Base-by-base conservation (phyloP, 92 coral and sea anemone genomes). In the Pocillopora grandis region DNA sequence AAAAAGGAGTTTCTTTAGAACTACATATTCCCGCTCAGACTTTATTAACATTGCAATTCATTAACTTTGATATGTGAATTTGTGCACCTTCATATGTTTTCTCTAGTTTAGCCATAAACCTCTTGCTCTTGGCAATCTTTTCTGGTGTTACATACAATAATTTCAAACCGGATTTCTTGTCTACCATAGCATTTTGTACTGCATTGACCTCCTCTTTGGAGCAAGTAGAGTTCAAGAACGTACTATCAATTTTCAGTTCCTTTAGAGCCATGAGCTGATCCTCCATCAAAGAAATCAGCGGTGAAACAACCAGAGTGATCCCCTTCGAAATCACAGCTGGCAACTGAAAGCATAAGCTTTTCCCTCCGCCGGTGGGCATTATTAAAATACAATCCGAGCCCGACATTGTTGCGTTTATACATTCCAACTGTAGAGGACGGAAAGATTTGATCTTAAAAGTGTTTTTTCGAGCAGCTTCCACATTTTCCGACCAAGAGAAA, bases 301-400 rank as follows among this genome's bases (percentile, higher is more conserved):
- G 99, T 7, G 99, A 96, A 36, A 96, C 89, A 68, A 94, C 99
- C 19, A 96, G 92, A 33, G 98, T 96, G 12, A 96, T 78, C 19
- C 99, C 99, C 36, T 84, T 65, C 12, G 96, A 94, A 76, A 94
- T 60, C 55, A 96, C 91, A 1, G 98, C 98, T 23, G 99, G 99
- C 17, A 96, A 81, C 58, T 96, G 98, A 76, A 96, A 96, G 70
- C 98, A 94, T 10, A 96, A 74, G 71, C 98, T 94, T 62, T 96
- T 96, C 14, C 99, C 99, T 23, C 98, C 99, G 10, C 99, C 99
- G 2, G 98, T 96, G 5, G 99, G 99, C 98, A 94, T 96, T 7
- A 96, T 88, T 12, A 96, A 92, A 20, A 96, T 90, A 70, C 99
- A 96, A 84, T 96, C 99, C 12, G 76, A 80, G n/a, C 92, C 95